phyloP scores from a whole-genome alignment of 2,113 vertebrate genomes.

The Aldabrachelys gigantea region DNA sequence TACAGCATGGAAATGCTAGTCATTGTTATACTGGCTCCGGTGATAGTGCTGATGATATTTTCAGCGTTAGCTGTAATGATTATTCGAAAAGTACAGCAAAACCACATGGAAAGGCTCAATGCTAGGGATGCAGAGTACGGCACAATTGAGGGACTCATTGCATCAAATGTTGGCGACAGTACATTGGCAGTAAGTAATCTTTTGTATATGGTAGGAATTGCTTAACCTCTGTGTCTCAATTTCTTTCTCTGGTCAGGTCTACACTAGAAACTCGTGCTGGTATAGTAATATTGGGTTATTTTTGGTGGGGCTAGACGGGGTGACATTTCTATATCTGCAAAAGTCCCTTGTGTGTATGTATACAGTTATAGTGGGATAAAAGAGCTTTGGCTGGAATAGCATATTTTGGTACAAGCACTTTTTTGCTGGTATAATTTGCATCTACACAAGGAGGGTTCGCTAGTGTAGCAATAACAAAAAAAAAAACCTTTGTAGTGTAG shows the following conservation, averaged over 20 bases:
- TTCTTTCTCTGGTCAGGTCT: rapidly evolving
- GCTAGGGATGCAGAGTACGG: constrained; percentile 94
- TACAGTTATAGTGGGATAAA: background rate
- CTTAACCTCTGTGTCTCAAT: background rate
- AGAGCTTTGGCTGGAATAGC: background rate
- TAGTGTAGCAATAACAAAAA: too few relatives aligned
- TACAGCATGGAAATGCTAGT: constrained; percentile 89
- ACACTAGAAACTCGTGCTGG: rapidly evolving
- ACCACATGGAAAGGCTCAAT: constrained; percentile 92
- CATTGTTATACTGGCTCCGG: constrained; percentile 86
- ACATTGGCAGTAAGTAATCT: constrained; percentile 91
- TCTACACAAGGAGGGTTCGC: background rate
- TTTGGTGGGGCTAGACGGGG: background rate
- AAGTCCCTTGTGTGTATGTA: rapidly evolving
- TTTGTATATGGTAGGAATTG: background rate
- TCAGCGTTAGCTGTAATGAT: constrained; percentile 86
- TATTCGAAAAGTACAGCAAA: constrained; percentile 89
- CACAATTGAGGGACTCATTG: constrained; percentile 96
- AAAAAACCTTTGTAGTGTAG: background rate
- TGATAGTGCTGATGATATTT: constrained; percentile 88
- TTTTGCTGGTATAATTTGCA: background rate
- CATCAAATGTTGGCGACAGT: constrained; percentile 97
- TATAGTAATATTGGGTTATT: background rate
- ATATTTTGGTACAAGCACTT: background rate
- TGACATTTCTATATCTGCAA: rapidly evolving